Evolutionary conservation across 2,888 invertebrate genomes (phyloP), one percentile per base, ranked within the genome.

Genomic region (Mamestra brassicae): DNA sequence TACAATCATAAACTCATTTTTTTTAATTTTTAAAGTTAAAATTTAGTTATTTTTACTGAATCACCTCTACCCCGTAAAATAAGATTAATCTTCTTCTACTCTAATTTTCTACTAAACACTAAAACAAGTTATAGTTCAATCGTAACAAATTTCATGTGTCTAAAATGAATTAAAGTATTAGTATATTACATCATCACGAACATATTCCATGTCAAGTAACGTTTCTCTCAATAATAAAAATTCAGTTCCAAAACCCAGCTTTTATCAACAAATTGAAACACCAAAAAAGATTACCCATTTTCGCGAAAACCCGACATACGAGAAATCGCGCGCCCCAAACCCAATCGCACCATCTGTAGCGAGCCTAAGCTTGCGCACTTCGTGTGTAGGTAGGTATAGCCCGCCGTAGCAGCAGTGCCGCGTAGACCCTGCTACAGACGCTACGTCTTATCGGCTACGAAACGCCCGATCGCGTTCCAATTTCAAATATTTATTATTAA

Each of bases 381-480:
- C 82, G 83, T 60, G 58, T 64, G 74, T 71, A 78, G 66, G 76
- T 86, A 74, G 75, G 78, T 78, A 80, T 76, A 74, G 73, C 38
- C 75, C 81, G 74, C 76, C 91, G 91, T 91, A 90, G 88, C 90
- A 88, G 83, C 93, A 93, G 93, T 93, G 82, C 87, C 90, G 91
- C 90, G 93, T 93, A 92, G 93, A 88, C 88, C 76, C 73, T 81
- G 86, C 91, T 85, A 90, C 89, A 84, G 89, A 88, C 87, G 86
- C 92, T 92, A 93, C 92, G 91, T 85, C 81, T 76, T 79, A 74
- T 66, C 80, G 76, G 87, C 92, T 91, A 91, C 93, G 91, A 87
- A 83, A 66, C 81, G 82, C 81, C 76, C 86, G 88, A 88, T 87
- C 89, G 88, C 85, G 85, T 83, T 78, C 71, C 74, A 76, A 76